A percentile compares a stretch with the other conserved stretches of the same genome.
These are phyloP conservation scores for Colostygia pectinataria DNA, from an alignment of 2,888 invertebrate species.

Conservation along the genomic window DNA sequence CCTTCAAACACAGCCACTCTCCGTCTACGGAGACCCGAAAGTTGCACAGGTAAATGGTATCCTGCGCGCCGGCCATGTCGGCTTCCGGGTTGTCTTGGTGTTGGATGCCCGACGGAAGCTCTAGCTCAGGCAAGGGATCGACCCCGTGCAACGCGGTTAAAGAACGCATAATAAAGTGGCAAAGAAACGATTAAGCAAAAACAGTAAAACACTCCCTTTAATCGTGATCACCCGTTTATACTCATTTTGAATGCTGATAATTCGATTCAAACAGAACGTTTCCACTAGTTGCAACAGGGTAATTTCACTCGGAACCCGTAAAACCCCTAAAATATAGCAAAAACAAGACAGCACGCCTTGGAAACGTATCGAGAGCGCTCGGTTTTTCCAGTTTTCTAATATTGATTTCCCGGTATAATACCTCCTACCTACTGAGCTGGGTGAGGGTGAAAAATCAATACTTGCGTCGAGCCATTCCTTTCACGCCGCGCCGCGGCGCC, in stretches of 20 bases:
- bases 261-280: constrained; percentile 35
- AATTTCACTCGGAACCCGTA: constrained; percentile 26
- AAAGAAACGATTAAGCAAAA: constrained; percentile 78
- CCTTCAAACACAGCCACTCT: constrained; percentile 97
- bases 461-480: constrained; percentile 21
- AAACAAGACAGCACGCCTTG: constrained; percentile 16
- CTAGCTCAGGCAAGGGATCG: constrained; percentile 72
- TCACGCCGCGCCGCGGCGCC: background rate
- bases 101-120: constrained; percentile 62
- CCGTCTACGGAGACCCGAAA: constrained; percentile 98
- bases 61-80: constrained; percentile 94
- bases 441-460: constrained; percentile 66
- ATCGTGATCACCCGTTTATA: constrained; percentile 64
- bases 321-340: constrained; percentile 19
- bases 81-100: constrained; percentile 65
- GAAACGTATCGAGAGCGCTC: constrained; percentile 17
- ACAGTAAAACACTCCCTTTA: constrained; percentile 55
- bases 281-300: constrained; percentile 17
- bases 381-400: constrained; percentile 63
- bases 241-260: constrained; percentile 55
- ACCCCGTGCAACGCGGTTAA: constrained; percentile 73
- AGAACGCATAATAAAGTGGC: constrained; percentile 79
- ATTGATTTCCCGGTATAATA: constrained; percentile 66
- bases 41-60: constrained; percentile 98
- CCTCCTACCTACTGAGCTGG: constrained; percentile 37